Percentiles rank a stretch among this genome's conserved stretches.
Conservation (phyloP, 2,113 vertebrate species). For the Rhineura floridana region DNA sequence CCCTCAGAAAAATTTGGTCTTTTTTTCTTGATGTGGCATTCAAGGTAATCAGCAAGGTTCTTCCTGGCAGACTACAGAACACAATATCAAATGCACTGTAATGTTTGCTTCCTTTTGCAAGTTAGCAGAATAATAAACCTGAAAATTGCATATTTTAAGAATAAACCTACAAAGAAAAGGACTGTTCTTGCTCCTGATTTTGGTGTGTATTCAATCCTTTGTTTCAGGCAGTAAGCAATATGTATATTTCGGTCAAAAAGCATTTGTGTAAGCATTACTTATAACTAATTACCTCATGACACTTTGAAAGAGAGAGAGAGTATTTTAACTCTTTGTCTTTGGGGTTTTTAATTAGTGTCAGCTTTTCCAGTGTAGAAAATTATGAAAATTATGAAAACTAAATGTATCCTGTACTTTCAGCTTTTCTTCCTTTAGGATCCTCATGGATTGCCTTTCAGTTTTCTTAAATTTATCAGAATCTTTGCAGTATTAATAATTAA, state of each 20-base stretch:
- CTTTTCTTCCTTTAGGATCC: no score
- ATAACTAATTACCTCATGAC: not conserved
- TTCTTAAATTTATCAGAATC: no score
- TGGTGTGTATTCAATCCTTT: not conserved
- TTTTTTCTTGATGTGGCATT: not conserved
- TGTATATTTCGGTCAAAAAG: not conserved
- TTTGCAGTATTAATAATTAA: no score
- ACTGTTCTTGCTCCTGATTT: not conserved
- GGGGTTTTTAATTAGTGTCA: not conserved
- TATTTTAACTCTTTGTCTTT: not conserved
- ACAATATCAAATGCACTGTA: not conserved
- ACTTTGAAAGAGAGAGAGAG: not conserved
- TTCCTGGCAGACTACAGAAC: not conserved
- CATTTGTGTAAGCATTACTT: not conserved
- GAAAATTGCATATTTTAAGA: not conserved
- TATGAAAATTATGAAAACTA: not conserved
- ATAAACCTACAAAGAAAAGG: constrained; percentile 1
- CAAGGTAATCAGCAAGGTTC: constrained; percentile 7
- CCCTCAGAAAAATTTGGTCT: not conserved
- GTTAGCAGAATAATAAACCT: not conserved
- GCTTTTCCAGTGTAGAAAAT: not conserved
- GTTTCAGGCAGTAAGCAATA: not conserved
- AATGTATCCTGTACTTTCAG: no score
- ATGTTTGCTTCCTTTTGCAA: not conserved
- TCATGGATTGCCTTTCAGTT: no score